Conservation (phyloP, 2,113 vertebrate species). For the Grantiella picta region DNA sequence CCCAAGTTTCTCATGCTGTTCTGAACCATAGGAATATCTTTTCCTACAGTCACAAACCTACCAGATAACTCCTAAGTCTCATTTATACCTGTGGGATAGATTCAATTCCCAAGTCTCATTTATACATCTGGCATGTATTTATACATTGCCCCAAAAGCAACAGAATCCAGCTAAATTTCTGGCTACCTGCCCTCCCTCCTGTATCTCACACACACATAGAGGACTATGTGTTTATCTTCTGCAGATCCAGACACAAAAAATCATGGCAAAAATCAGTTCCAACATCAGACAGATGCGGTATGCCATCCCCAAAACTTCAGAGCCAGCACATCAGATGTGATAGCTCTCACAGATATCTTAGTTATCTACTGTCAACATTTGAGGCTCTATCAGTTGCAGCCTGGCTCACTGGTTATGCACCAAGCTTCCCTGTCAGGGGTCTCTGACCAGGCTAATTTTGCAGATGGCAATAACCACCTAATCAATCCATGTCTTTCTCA, state of each 20-base stretch:
- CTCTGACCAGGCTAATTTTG: constrained; percentile 46
- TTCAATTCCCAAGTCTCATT: background rate
- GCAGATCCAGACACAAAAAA: background rate
- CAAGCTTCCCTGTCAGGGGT: constrained; percentile 10
- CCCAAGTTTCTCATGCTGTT: background rate
- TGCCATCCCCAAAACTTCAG: background rate
- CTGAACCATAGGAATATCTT: background rate
- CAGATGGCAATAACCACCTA: constrained; percentile 53
- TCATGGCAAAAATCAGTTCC: background rate
- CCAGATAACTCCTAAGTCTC: background rate
- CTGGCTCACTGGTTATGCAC: background rate
- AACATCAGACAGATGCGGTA: background rate
- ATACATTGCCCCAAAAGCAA: background rate
- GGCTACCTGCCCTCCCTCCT: background rate
- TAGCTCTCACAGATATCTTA: background rate
- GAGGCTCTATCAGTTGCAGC: background rate
- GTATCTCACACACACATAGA: background rate
- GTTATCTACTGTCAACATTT: background rate
- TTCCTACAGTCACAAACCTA: background rate
- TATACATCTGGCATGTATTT: background rate
- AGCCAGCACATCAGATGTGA: background rate
- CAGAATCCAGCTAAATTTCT: background rate
- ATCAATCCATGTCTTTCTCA: constrained; percentile 46
- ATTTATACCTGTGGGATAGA: background rate
- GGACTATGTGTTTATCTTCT: background rate